Evolutionary conservation across 2,113 vertebrate genomes (phyloP).

Genomic region (Dicerorhinus sumatrensis): DNA sequence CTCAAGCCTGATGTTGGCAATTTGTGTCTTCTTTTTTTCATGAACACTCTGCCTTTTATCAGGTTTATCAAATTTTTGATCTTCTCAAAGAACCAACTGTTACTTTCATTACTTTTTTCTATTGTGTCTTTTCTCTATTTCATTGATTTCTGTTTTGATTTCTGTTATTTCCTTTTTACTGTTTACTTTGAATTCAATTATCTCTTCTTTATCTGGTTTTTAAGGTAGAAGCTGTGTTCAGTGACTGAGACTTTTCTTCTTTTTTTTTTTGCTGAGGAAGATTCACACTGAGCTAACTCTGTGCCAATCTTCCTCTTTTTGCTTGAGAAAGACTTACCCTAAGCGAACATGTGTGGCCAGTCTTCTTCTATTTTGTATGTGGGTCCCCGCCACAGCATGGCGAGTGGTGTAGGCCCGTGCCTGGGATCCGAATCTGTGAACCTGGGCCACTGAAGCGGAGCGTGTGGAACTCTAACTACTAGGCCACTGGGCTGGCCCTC

Average conservation of each 20-base stretch:
- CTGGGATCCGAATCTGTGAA: too few relatives aligned
- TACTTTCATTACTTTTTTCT: background rate
- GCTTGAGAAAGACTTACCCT: too few relatives aligned
- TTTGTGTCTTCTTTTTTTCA: background rate
- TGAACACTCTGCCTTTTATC: background rate
- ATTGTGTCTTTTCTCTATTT: background rate
- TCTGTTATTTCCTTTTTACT: background rate
- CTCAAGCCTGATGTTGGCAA: background rate
- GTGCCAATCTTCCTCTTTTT: too few relatives aligned
- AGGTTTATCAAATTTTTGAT: background rate
- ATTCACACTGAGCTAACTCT: too few relatives aligned
- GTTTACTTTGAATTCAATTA: background rate
- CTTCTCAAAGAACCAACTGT: background rate
- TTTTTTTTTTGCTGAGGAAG: too few relatives aligned
- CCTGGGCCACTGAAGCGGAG: too few relatives aligned
- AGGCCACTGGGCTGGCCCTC: too few relatives aligned
- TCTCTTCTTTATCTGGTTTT: background rate
- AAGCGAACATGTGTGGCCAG: too few relatives aligned
- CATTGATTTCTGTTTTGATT: background rate
- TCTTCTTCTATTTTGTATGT: too few relatives aligned
- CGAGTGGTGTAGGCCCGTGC: too few relatives aligned
- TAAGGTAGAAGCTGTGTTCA: background rate
- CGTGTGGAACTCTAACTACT: too few relatives aligned
- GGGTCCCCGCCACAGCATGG: too few relatives aligned
- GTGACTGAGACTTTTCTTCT: background rate